Evolutionary conservation across 2,888 invertebrate species (phyloP), one percentile per base, ranked within the genome.

Genomic region (Clepsis dumicolana): DNA sequence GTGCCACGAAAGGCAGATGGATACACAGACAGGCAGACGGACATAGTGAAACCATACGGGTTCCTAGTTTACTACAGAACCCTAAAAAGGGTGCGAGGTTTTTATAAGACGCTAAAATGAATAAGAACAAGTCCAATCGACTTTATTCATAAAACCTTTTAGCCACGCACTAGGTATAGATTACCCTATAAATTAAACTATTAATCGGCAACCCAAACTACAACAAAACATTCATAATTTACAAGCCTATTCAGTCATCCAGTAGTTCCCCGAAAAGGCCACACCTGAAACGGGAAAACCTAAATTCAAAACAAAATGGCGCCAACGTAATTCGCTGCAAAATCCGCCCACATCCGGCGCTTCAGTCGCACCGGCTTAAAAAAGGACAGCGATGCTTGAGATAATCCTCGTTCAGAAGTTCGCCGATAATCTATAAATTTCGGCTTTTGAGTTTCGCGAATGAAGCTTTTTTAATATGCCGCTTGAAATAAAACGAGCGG

Each of bases 271-370:
- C 65, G 77, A 79, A 76, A 35, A 65, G 79, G 70, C 77, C 79
- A 77, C 75, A 77, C 67, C 77, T 78, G 80, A 82, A 81, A 79
- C 70, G 75, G 76, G 82, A 84, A 83, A 80, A 73, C 72, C 69
- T 70, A 75, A 75, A 75, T 73, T 78, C 74, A 72, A 66, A 72
- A 61, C 48, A 50, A 44, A 59, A 61, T 18, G 52, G 48, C 62
- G 64, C 63, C 54, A 44, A 14, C 29, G 29, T 81, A 74, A 75
- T 71, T 75, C 72, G 71, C 73, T 67, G 74, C 70, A 64, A 74
- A 80, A 81, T 80, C 82, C 82, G 75, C 83, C 85, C 78, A 83
- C 83, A 84, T 90, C 90, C 90, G 89, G 88, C 32, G 52, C 18
- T 14, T 10, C 41, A 41, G 41, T 62, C 53, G 60, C 44, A 56